phyloP scores from a whole-genome alignment of 2,888 invertebrate species.

The Hemistola chrysoprasaria region DNA sequence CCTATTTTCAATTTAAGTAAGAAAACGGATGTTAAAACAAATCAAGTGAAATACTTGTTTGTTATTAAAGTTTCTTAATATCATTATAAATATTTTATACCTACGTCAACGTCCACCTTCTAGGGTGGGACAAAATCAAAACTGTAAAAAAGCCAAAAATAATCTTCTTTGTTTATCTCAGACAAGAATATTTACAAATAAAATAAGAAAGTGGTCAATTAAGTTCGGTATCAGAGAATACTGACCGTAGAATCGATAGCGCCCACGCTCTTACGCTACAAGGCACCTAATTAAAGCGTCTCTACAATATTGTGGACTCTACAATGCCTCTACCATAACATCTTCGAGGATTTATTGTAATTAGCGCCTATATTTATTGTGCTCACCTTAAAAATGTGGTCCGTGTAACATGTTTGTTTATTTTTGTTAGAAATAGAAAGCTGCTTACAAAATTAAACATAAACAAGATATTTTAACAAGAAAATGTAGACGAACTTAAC shows the following conservation, averaged over 20 bases:
- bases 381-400: slow-evolving; percentile 11
- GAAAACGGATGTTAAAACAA: no score
- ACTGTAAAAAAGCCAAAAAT: no score
- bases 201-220: not conserved
- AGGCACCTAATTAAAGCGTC: slow-evolving; percentile 16
- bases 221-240: not conserved
- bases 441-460: no score
- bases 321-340: slow-evolving; percentile 11
- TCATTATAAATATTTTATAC: no score
- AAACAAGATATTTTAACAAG: no score
- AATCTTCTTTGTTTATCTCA: no score
- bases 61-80: no score
- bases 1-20: no score
- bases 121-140: no score
- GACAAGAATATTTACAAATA: not conserved
- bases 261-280: slow-evolving; percentile 17
- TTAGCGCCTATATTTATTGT: slow-evolving; percentile 18
- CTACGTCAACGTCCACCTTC: no score
- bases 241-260: slow-evolving; percentile 5
- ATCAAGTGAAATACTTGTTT: no score
- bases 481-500: no score
- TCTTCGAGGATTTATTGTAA: slow-evolving; percentile 21
- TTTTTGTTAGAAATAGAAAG: slow-evolving; percentile 2
- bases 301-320: slow-evolving; percentile 7
- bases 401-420: slow-evolving; percentile 11